These are phyloP conservation scores for Urechis unicinctus DNA, from an alignment of 2,888 invertebrate species.

Conservation along the genomic window DNA sequence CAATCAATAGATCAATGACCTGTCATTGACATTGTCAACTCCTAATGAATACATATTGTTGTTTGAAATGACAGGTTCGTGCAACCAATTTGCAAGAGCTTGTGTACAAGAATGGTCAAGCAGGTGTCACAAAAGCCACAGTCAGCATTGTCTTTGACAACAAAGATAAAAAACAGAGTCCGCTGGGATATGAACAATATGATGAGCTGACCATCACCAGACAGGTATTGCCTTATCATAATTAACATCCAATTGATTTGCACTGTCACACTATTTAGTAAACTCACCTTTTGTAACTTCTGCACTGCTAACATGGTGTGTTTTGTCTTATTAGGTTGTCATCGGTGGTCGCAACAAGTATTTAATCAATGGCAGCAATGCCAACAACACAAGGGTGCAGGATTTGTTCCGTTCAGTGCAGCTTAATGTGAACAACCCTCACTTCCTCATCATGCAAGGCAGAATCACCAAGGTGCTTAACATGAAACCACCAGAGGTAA, in stretches of 20 bases:
- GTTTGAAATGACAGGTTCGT: constrained; percentile 66
- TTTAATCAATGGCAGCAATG: constrained; percentile 84
- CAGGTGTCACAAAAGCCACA: constrained; percentile 88
- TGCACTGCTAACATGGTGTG: too few species aligned
- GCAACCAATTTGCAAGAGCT: constrained; percentile 86
- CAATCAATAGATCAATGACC: too few species aligned
- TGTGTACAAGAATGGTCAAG: constrained; percentile 96
- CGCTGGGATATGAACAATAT: constrained; percentile 83
- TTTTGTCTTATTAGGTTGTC: constrained; percentile 60
- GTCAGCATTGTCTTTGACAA: constrained; percentile 96
- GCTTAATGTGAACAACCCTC: constrained; percentile 97
- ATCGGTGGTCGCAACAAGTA: constrained; percentile 74
- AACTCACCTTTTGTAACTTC: too few species aligned
- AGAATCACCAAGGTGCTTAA: constrained; percentile 96
- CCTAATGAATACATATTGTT: too few species aligned
- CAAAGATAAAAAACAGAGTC: constrained; percentile 68
- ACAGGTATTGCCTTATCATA: too few species aligned
- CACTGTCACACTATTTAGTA: not conserved
- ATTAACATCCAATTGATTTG: too few species aligned
- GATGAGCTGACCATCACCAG: constrained; percentile 88
- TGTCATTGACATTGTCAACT: too few species aligned
- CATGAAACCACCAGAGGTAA: constrained; percentile 94
- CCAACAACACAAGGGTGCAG: constrained; percentile 80
- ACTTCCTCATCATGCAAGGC: constrained; percentile 99
- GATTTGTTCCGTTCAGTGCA: constrained; percentile 96